A percentile compares a stretch with the other conserved stretches of the same genome.
These are phyloP conservation scores for Aythya baeri DNA, from an alignment of 2,113 vertebrate genomes.

Conservation along the genomic window DNA sequence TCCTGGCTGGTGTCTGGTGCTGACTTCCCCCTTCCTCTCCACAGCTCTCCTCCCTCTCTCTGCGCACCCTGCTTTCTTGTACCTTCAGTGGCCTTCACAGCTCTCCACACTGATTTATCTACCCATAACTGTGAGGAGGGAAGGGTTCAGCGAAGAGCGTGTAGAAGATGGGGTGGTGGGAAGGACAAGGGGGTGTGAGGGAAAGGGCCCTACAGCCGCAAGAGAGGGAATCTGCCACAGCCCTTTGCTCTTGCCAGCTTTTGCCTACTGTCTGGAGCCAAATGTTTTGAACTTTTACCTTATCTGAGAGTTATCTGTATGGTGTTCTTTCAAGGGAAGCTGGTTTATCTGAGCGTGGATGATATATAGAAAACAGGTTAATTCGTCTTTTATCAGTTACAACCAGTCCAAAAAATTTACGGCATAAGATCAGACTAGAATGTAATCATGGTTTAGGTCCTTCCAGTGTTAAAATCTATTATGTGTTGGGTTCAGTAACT, in stretches of 20 bases:
- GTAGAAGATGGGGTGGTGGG: neutral
- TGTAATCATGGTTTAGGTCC: neutral
- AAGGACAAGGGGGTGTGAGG: neutral
- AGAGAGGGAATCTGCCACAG: neutral
- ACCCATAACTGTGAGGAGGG: neutral
- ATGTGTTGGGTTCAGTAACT: neutral
- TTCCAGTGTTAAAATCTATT: conserved; percentile 16
- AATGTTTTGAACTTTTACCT: neutral
- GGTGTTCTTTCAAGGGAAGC: neutral
- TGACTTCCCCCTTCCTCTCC: neutral
- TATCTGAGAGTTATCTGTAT: neutral
- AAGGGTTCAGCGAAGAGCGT: neutral
- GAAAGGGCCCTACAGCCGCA: neutral
- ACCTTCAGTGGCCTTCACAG: neutral
- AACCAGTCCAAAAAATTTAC: neutral
- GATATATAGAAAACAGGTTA: neutral
- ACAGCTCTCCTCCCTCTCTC: neutral
- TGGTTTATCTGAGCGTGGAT: neutral
- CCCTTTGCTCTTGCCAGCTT: neutral
- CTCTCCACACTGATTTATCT: neutral
- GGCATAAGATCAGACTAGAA: conserved; percentile 22
- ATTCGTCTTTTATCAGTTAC: neutral
- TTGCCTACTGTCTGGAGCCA: neutral
- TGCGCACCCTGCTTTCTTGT: fast-evolving
- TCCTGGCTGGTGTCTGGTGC: neutral